Base-by-base conservation (phyloP, 2,113 vertebrate genomes). In the Symphodus melops region DNA sequence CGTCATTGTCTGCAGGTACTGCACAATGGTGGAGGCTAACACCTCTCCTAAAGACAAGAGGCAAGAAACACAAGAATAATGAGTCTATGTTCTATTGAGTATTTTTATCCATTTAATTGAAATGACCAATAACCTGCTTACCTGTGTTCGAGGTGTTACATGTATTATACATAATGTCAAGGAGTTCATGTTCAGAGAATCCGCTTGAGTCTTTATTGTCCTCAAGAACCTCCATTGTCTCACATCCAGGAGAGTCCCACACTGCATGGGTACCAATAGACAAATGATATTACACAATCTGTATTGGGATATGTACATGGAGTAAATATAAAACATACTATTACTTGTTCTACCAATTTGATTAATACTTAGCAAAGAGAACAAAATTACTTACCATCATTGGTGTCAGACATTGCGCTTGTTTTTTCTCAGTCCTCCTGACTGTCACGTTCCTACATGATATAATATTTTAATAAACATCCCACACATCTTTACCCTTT, bases 131-230 rank as follows among this genome's bases (percentile, higher is more conserved):
- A 11, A n/a, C 9, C 23, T 19, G 7, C 42, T 13, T 82, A 94
- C 94, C 94, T 93, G 85, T 83, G 62, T 61, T 89, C 46, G 79
- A 65, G 23, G 80, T 72, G 10, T 91, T 91, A 71, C 94, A 94
- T 0, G 91, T 63, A 53, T 93, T 85, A 80, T 94, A 95, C 78
- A 93, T 92, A 19, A 94, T 90, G 55, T 94, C 92, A 39, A 95
- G 84, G 37, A 95, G 91, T 60, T 94, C 92, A 75, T 92, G 87
- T 77, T 94, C 93, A 23, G 94, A 93, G 67, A 93, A 93, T 69
- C 86, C 85, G 28, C 84, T 77, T 17, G 72, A 74, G 52, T 91
- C 76, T 25, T 59, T 78, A 14, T 33, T 78, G 57, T 86, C 83
- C 16, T 92, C 85, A 19, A 57, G 78, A 41, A 72, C 23, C 20